These are phyloP conservation scores for Echinarachnius parma DNA, from an alignment of 53 echinoderm and acorn worm genomes.

Conservation along the genomic window DNA sequence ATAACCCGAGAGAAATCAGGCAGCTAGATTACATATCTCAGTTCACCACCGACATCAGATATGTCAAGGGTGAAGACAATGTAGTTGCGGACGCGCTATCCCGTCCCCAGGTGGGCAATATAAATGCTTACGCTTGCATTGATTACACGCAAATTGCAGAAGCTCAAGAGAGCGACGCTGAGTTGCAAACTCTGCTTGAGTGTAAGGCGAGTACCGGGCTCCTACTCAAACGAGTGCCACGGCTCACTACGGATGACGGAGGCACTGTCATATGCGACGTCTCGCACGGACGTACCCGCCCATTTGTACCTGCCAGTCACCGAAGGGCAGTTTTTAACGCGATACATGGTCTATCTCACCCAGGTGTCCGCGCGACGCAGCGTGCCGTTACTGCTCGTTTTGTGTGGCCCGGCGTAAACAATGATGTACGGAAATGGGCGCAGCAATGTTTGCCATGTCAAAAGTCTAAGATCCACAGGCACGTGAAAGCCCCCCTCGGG, in stretches of 20 bases:
- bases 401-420: conserved; percentile 52
- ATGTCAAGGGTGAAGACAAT: conserved; percentile 43
- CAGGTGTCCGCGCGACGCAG: conserved; percentile 51
- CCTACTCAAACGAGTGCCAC: not conserved
- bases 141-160: conserved; percentile 22
- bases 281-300: conserved; percentile 3
- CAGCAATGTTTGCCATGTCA: conserved; percentile 50
- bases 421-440: conserved; percentile 57
- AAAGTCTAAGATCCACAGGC: conserved; percentile 50
- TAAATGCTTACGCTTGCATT: conserved; percentile 2
- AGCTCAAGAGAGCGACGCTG: conserved; percentile 3
- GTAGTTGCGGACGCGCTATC: conserved; percentile 50
- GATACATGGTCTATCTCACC: conserved; percentile 59
- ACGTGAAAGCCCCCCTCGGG: conserved; percentile 45
- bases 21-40: conserved; percentile 60
- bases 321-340: conserved; percentile 31
- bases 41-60: conserved; percentile 50
- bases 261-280: not conserved
- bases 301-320: conserved; percentile 19
- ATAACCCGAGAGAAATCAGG: conserved; percentile 50
- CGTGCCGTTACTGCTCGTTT: conserved; percentile 43
- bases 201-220: not conserved
- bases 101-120: conserved; percentile 16
- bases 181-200: no score
- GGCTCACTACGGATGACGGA: no score